Evolutionary conservation across 2,888 invertebrate genomes (phyloP), one percentile per base, ranked within the genome.

Genomic region (Listrodromus nycthemerus): DNA sequence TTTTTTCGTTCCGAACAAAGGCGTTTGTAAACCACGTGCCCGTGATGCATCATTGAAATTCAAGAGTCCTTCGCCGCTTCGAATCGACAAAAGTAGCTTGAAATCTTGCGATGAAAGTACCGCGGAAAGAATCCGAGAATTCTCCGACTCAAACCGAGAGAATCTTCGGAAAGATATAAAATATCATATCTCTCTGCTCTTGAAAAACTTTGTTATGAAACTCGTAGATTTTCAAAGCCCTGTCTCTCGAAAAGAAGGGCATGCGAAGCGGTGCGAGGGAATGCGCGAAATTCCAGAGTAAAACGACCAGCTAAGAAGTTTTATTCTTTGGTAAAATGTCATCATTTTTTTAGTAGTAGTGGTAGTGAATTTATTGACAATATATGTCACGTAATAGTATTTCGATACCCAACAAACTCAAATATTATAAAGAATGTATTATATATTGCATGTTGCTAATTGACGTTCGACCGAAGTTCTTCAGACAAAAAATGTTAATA

Each of bases 131-230:
- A 58, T 16, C 41, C 41, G 71, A n/a, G 55, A 37, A 24, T 21
- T 50, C 50, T 19, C 7, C 50, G 50, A 7, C 19, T 50, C 50
- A 7, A 50, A 4, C 19, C 50, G 58, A 52, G 33, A 58, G 24
- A 21, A 3, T 58, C 27, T 37, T 71, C 41, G 24, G 37, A 24
- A 8, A 55, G 41, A 30, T 58, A 58, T 58, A 3, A 55, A 55
- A 52, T 69, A 52, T 69, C 19, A 67, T 69, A 50, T 48, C 30
- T 69, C 69, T 19, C 7, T 16, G 37, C 41, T 41, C 41, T 16
- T 41, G 41, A 41, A 41, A 41, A 41, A 41, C 41, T 41, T 41
- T 41, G 41, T 41, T 41, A 16, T 41, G 13, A 41, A 41, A 41
- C 41, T 41, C 41, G 41, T 13, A 16, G 41, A 41, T 16, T 41